Base-by-base conservation (phyloP, 1,140 invertebrate species). In the roundworm (Caenorhabditis elegans) region DNA sequence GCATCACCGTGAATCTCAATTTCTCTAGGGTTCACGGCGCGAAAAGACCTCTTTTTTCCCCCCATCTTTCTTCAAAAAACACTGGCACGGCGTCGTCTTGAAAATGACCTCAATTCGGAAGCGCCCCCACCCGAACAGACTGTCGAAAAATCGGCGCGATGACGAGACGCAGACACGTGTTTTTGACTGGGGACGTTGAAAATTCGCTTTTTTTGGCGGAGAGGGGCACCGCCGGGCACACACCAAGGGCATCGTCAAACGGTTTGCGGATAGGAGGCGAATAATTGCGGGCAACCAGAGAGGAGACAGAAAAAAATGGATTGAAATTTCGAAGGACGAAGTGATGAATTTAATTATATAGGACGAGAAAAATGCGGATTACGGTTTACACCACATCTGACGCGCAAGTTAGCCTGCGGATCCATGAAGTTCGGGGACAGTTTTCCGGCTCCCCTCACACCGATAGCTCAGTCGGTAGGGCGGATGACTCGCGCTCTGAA, bases 331-430 rank as follows among this genome's bases (percentile, higher is more conserved):
- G 60, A 39, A 70, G 34, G 60, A 11, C 13, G 53, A 70, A 70
- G 60, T n/a, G 60, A 70, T 70, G n/a, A 39, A 70, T 70, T 70
- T 70, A 70, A 70, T 70, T 70, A 70, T 70, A 70, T 70, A 70
- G 26, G 19, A 10, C 22, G 34, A 39, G 34, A 70, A 70, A 70
- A 70, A 70, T 70, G 53, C 15, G 39, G 53, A 60, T 24, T 60
- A 34, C 60, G n/a, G 26, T 39, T 2, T 22, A 70, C 31, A n/a
- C n/a, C n/a, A n/a, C n/a, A n/a, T n/a, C n/a, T n/a, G n/a, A n/a
- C n/a, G n/a, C n/a, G n/a, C n/a, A n/a, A n/a, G n/a, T n/a, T n/a
- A n/a, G n/a, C n/a, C n/a, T n/a, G n/a, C n/a, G n/a, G n/a, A n/a
- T n/a, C n/a, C n/a, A n/a, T n/a, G n/a, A n/a, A n/a, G n/a, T n/a